A percentile compares a stretch with the other conserved stretches of the same genome.
phyloP scores from a whole-genome alignment of 2,888 invertebrate species.

The Belgica antarctica region DNA sequence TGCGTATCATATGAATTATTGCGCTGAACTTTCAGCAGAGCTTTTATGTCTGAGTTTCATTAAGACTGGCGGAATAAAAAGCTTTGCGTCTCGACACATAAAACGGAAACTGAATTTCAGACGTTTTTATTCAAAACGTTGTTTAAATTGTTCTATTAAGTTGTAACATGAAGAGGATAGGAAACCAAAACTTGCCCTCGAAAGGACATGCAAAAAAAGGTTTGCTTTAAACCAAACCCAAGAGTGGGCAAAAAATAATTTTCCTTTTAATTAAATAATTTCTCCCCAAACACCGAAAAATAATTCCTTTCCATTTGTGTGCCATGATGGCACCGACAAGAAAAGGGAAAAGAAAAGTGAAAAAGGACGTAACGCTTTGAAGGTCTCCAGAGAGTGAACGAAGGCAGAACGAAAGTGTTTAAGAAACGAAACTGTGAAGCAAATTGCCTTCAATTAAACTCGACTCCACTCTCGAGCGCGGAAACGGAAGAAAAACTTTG shows the following conservation, averaged over 20 bases:
- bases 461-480: too few species aligned
- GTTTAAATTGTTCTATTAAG: not conserved
- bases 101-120: not conserved
- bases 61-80: not conserved
- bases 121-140: not conserved
- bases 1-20: not conserved
- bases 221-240: not conserved
- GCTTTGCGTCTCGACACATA: not conserved
- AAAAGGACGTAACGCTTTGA: slow-evolving; percentile 10
- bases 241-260: not conserved
- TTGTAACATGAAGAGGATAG: not conserved
- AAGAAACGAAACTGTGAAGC: too few species aligned
- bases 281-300: slow-evolving; percentile 17
- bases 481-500: too few species aligned
- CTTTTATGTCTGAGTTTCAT: slow-evolving; percentile 3
- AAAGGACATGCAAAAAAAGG: slow-evolving; percentile 21
- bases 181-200: not conserved
- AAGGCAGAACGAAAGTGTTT: too few species aligned
- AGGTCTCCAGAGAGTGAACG: not conserved
- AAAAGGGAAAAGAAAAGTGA: slow-evolving; percentile 1
- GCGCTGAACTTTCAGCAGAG: too few species aligned
- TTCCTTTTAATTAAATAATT: slow-evolving; percentile 34
- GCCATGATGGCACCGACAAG: too few species aligned
- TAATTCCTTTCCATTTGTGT: too few species aligned
- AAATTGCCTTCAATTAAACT: not conserved